Evolutionary conservation across 2,888 invertebrate genomes (phyloP).

Genomic region (Unio delphinus): DNA sequence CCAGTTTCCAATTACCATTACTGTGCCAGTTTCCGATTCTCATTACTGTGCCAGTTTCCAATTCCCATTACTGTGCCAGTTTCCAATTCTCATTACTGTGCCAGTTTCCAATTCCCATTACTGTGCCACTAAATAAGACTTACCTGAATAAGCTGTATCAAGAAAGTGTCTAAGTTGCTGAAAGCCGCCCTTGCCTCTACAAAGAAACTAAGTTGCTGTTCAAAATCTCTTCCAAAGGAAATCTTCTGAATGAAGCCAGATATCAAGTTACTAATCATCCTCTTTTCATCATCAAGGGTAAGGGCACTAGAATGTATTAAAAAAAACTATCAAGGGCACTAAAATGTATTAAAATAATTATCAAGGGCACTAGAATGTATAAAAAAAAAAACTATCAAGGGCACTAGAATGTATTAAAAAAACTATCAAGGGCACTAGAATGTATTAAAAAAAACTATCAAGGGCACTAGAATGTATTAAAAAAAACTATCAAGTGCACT

Average conservation of each 20-base stretch:
- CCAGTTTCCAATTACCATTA: too few relatives aligned
- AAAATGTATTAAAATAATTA: background rate
- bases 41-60: too few relatives aligned
- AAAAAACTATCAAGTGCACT: background rate
- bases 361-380: background rate
- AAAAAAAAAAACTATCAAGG: background rate
- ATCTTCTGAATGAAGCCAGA: slow-evolving; percentile 86
- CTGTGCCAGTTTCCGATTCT: too few relatives aligned
- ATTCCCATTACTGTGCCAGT: too few relatives aligned
- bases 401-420: background rate
- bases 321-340: background rate
- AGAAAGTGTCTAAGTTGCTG: slow-evolving; percentile 90
- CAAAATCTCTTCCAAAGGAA: slow-evolving; percentile 86
- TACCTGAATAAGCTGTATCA: slow-evolving; percentile 88
- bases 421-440: background rate
- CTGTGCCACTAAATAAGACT: background rate
- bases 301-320: slow-evolving; percentile 78
- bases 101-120: background rate
- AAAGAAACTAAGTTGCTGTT: slow-evolving; percentile 92
- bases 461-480: slow-evolving; percentile 31
- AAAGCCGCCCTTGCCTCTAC: slow-evolving; percentile 93
- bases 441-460: background rate
- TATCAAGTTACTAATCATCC: slow-evolving; percentile 87
- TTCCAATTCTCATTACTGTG: background rate
- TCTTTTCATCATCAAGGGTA: slow-evolving; percentile 92